These are phyloP conservation scores for Uropetala carovei DNA, from an alignment of 2,888 invertebrate species.

Conservation along the genomic window DNA sequence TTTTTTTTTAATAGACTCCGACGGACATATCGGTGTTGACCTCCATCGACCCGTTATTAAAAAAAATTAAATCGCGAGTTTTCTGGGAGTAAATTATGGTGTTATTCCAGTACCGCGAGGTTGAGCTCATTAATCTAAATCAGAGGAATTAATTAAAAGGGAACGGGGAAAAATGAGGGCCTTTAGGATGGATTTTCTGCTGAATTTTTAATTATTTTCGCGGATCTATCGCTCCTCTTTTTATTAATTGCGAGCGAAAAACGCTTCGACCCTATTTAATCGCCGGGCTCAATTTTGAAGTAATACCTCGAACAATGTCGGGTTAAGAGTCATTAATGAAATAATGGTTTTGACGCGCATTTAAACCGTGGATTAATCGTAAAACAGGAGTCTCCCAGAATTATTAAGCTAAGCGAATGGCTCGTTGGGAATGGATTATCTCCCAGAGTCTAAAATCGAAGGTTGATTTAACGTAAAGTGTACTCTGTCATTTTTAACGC, in stretches of 20 bases:
- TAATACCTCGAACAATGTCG: neutral
- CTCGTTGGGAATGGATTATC: no score
- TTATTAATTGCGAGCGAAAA: neutral
- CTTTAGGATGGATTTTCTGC: neutral
- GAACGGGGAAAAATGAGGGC: neutral
- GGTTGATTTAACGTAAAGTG: no score
- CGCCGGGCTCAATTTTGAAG: neutral
- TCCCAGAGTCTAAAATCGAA: no score
- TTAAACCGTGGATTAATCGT: neutral
- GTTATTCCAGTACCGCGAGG: neutral
- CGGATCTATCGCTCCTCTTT: neutral
- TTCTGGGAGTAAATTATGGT: slow-evolving; percentile 16
- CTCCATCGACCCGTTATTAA: neutral
- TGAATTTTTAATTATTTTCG: neutral
- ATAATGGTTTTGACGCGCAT: neutral
- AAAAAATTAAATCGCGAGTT: neutral
- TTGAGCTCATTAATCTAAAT: slow-evolving; percentile 22
- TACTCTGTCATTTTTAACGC: no score
- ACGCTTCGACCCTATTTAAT: slow-evolving; percentile 13
- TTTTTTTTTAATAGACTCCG: neutral
- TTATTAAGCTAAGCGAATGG: no score
- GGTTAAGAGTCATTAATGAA: slow-evolving; percentile 5
- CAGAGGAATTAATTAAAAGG: neutral
- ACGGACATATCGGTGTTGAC: neutral
- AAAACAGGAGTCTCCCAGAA: no score